These are phyloP conservation scores for Orientallactaga bullata DNA, from an alignment of 2,113 vertebrate species.

Conservation along the genomic window DNA sequence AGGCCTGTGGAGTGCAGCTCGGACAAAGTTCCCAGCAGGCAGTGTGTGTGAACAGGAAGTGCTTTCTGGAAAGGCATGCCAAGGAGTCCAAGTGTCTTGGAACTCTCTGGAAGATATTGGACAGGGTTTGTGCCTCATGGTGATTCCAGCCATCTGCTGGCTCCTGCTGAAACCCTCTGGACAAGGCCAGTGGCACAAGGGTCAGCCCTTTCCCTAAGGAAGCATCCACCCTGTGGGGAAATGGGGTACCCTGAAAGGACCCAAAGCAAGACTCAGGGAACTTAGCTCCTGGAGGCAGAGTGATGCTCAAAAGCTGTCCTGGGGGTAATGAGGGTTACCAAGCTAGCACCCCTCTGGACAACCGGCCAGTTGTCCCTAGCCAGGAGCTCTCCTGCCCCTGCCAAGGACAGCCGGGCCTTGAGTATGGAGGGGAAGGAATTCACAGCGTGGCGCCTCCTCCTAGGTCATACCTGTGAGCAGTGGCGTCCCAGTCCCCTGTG, in stretches of 20 bases:
- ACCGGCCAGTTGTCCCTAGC: background rate
- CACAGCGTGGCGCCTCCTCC: background rate
- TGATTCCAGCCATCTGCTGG: background rate
- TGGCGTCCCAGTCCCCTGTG: too few species aligned
- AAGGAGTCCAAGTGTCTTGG: background rate
- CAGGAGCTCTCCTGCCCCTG: rapidly evolving
- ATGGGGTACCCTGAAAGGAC: background rate
- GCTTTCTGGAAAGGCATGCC: background rate
- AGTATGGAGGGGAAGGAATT: rapidly evolving
- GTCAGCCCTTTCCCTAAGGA: rapidly evolving
- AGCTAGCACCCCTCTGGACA: too few species aligned
- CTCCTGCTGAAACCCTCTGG: background rate
- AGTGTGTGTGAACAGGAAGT: background rate
- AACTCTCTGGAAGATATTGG: background rate
- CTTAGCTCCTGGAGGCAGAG: background rate
- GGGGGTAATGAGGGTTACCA: background rate
- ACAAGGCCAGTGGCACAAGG: background rate
- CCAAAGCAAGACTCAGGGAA: background rate
- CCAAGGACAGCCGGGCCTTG: background rate
- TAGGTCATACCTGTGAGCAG: rapidly evolving
- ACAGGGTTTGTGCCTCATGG: background rate
- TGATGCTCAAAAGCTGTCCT: background rate
- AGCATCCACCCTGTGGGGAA: background rate
- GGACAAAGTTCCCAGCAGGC: background rate
- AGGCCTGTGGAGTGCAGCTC: background rate